Percentiles rank a stretch among this genome's conserved stretches.
phyloP scores from a whole-genome alignment of 1,140 invertebrate species.

The Geopemphigus sp. region DNA sequence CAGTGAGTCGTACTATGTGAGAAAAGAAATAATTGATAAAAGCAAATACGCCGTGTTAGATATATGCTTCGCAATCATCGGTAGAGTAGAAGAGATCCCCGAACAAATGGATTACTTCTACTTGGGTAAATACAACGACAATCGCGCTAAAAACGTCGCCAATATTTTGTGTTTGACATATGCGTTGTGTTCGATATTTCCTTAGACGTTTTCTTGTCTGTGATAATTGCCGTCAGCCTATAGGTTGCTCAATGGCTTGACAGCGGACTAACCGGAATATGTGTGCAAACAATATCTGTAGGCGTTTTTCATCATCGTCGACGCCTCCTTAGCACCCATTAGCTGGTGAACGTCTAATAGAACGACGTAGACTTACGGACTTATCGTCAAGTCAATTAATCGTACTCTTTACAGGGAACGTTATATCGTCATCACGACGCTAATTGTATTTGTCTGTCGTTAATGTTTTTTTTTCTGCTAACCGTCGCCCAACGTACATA shows the following conservation, averaged over 20 bases:
- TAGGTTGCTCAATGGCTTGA: slow-evolving; percentile 51
- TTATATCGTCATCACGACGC: slow-evolving; percentile 64
- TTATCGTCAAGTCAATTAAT: too few species aligned
- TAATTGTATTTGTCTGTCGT: slow-evolving; percentile 70
- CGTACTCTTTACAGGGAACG: slow-evolving; percentile 62
- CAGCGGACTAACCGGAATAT: slow-evolving; percentile 20
- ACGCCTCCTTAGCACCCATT: slow-evolving; percentile 52
- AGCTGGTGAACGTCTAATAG: slow-evolving; percentile 51
- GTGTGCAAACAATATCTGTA: not conserved
- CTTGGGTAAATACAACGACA: slow-evolving; percentile 57
- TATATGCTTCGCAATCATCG: slow-evolving; percentile 90
- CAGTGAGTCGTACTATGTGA: slow-evolving; percentile 94
- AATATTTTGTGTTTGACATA: not conserved
- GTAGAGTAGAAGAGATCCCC: slow-evolving; percentile 78
- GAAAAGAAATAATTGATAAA: slow-evolving; percentile 84
- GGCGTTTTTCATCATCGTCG: slow-evolving; percentile 42
- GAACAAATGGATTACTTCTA: slow-evolving; percentile 82
- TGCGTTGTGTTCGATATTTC: slow-evolving; percentile 44
- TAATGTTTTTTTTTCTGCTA: slow-evolving; percentile 84
- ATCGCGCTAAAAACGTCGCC: not conserved
- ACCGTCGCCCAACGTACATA: slow-evolving; percentile 92
- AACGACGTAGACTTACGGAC: not conserved
- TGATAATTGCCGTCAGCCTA: slow-evolving; percentile 55
- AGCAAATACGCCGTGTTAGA: slow-evolving; percentile 87
- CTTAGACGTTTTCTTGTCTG: slow-evolving; percentile 54